Conservation (phyloP, 2,797 vertebrate genomes). For the Sandelia bainsii region DNA sequence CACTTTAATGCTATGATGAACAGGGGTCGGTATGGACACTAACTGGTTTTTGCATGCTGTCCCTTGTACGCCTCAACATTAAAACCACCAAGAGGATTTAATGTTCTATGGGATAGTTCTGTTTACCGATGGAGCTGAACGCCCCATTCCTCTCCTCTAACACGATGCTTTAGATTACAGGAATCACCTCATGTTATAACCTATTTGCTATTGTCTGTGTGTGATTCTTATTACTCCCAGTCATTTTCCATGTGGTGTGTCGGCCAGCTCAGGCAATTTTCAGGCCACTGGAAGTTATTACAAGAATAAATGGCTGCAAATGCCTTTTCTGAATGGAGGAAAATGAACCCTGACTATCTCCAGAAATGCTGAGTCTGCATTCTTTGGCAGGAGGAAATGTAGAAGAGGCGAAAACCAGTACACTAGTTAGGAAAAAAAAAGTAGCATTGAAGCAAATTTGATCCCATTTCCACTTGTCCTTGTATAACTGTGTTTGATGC, state of each 20-base stretch:
- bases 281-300: slow-evolving; percentile 21
- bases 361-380: slow-evolving; percentile 17
- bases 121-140: too few species aligned
- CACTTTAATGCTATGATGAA: too few species aligned
- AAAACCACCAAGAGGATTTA: too few species aligned
- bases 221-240: slow-evolving; percentile 19
- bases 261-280: slow-evolving; percentile 20
- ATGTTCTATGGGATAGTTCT: too few species aligned
- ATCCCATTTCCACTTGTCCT: neutral
- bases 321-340: slow-evolving; percentile 21
- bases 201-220: slow-evolving; percentile 12
- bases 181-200: slow-evolving; percentile 15
- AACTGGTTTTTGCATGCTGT: too few species aligned
- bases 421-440: neutral
- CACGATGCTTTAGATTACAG: neutral
- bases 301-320: slow-evolving; percentile 32
- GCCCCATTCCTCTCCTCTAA: too few species aligned
- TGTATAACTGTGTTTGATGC: neutral
- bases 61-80: too few species aligned
- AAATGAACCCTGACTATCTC: slow-evolving; percentile 39
- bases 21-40: too few species aligned
- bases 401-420: neutral
- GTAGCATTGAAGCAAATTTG: neutral
- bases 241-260: slow-evolving; percentile 18
- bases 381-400: slow-evolving; percentile 9